Evolutionary conservation across 2,797 vertebrate species (phyloP), one percentile per base, ranked within the genome.

Genomic region (Acanthopagrus latus): DNA sequence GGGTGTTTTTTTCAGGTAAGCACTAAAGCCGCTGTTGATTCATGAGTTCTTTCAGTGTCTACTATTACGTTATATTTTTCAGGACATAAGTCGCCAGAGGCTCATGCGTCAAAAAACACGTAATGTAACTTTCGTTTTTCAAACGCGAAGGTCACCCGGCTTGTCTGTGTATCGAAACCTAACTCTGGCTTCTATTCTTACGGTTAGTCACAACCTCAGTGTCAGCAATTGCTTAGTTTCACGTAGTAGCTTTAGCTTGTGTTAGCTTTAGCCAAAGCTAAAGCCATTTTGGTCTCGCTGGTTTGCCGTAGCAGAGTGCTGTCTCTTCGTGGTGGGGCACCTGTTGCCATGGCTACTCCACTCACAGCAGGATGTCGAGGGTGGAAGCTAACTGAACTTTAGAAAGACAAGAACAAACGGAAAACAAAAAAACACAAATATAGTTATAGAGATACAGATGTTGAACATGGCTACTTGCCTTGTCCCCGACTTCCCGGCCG

Each of bases 401-500:
- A 17, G 7, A 33, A 33, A 33, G 33, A 33, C 33, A 33, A 7
- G 2, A 7, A 33, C 6, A 7, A 60, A 18, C 51, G 1, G n/a
- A 10, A 1, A 4, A 33, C 23, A 17, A 3, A n/a, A n/a, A 7
- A 4, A n/a, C 18, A 27, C 13, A 4, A 23, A 10, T 2, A 63
- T 0, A 29, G 2, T 11, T 17, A 7, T 21, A 27, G 18, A 44
- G n/a, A 16, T 50, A 12, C 2, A 1, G 8, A 4, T 5, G 12
- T 3, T 5, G 13, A 17, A 23, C 7, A 95, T 95, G 94, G 91
- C 92, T 16, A 83, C 81, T 8, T 90, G 90, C 21, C 81, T 87
- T 44, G 89, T 92, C 0, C 92, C 94, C 1, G 93, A 94, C 64
- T 90, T 88, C 43, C 87, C 95, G 2, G 91, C 93, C 11, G 93